phyloP scores from a whole-genome alignment of 2,888 invertebrate genomes.

The Schrankia costaestrigalis region DNA sequence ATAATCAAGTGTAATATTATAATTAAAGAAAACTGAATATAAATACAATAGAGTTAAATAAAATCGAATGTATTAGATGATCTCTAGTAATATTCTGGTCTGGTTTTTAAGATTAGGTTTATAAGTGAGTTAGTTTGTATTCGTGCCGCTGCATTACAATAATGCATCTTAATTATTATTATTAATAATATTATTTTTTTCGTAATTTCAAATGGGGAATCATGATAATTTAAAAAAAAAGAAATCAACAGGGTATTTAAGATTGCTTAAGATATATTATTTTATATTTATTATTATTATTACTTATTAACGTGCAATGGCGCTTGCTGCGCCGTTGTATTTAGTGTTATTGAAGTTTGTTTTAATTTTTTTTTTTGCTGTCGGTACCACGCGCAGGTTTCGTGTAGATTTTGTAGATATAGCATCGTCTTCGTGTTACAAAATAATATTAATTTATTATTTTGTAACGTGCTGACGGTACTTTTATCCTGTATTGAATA shows the following conservation, averaged over 20 bases:
- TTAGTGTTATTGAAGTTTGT: conserved; percentile 50
- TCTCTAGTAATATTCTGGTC: conserved; percentile 34
- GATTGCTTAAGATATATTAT: conserved; percentile 77
- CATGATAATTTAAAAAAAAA: conserved; percentile 57
- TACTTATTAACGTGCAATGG: conserved; percentile 47
- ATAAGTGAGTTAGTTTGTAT: conserved; percentile 10
- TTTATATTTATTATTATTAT: conserved; percentile 76
- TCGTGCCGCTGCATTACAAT: conserved; percentile 36
- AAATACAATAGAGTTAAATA: conserved; percentile 10
- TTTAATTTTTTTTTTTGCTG: no score
- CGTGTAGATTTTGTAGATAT: no score
- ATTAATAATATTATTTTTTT: conserved; percentile 29
- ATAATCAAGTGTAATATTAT: no score
- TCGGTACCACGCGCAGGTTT: conserved; percentile 12
- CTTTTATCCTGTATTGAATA: no score
- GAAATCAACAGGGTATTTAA: conserved; percentile 81
- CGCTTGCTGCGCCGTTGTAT: conserved; percentile 44
- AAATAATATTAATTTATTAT: no score
- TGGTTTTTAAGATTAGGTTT: conserved; percentile 26
- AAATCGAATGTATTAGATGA: conserved; percentile 23
- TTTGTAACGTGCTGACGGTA: no score
- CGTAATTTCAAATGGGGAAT: conserved; percentile 52
- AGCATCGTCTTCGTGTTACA: no score
- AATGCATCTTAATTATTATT: conserved; percentile 29
- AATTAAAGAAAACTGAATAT: no score